Evolutionary conservation across 2,888 invertebrate species (phyloP), one percentile per base, ranked within the genome.

Genomic region (Pycnomerus fuliginosus): DNA sequence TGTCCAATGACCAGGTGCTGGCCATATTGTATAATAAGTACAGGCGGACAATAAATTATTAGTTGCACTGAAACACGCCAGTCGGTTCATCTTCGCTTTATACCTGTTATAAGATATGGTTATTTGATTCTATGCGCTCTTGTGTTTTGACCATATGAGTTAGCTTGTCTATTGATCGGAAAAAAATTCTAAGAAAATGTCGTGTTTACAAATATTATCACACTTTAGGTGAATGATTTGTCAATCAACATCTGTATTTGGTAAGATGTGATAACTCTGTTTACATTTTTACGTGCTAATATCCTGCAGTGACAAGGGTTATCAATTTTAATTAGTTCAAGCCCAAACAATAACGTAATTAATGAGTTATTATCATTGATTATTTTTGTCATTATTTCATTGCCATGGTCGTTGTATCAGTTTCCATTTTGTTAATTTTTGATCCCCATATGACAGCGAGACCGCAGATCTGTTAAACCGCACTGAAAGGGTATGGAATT

Each of bases 401-500:
- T n/a, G n/a, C n/a, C n/a, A n/a, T n/a, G n/a, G n/a, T n/a, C n/a
- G n/a, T n/a, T n/a, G n/a, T n/a, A n/a, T n/a, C n/a, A n/a, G n/a
- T n/a, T n/a, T n/a, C n/a, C n/a, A n/a, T n/a, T n/a, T n/a, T n/a
- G n/a, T n/a, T n/a, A n/a, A n/a, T n/a, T n/a, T n/a, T n/a, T n/a
- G n/a, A n/a, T n/a, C 53, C 64, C 56, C 67, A 68, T 62, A 67
- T 62, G 67, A 67, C 66, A 64, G 59, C 59, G 61, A 56, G 55
- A 65, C 65, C 64, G 57, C 62, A 62, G 59, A 68, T 59, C 64
- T 68, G 68, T 62, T 64, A 68, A 65, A 65, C 67, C 65, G 60
- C 67, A 65, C 56, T 56, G 47, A 47, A 62, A 61, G 61, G 62
- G 64, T 58, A 60, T 56, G 54, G 4, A 25, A 4, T 8, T 25